Percentiles rank a stretch among this genome's conserved stretches.
Evolutionary conservation across 2,113 vertebrate genomes (phyloP).

Genomic region (Gymnarchus niloticus): DNA sequence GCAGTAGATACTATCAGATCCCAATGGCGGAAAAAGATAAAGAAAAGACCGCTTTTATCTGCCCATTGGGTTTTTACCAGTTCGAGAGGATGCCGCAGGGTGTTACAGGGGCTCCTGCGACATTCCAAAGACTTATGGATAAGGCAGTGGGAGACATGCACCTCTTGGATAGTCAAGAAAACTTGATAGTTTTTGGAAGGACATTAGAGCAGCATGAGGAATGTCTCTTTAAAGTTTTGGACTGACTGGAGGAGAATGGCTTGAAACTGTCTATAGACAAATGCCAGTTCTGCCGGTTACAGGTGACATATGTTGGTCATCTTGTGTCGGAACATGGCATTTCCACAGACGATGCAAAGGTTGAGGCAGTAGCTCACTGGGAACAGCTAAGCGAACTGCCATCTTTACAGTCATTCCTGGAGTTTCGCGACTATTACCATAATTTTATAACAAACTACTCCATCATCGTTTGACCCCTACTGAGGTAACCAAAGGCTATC

Average conservation of each 20-base stretch:
- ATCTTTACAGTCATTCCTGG: not conserved
- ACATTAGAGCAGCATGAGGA: constrained; percentile 16
- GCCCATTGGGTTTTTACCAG: constrained; percentile 21
- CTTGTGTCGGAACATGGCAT: not conserved
- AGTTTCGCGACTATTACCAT: not conserved
- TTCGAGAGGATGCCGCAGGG: constrained; percentile 13
- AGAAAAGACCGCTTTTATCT: constrained; percentile 24
- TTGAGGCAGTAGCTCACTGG: not conserved
- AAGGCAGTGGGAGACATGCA: constrained; percentile 10
- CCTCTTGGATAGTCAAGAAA: constrained; percentile 1
- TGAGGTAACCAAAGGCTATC: not conserved
- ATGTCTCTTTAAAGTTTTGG: not conserved
- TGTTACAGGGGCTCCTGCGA: not conserved
- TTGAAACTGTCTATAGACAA: constrained; percentile 3
- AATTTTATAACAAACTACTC: not conserved
- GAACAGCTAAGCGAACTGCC: not conserved
- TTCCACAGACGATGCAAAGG: constrained; percentile 8
- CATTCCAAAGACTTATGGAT: constrained; percentile 2
- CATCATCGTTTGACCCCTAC: not conserved
- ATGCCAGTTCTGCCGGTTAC: constrained; percentile 9
- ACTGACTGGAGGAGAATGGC: not conserved
- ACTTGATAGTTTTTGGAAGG: not conserved
- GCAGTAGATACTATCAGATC: too few species aligned
- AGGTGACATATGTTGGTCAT: constrained; percentile 8
- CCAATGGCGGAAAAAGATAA: constrained; percentile 23